Percentiles rank a stretch among this genome's conserved stretches.
phyloP scores from a whole-genome alignment of 1,140 invertebrate species.

The Hormaphis cornu region DNA sequence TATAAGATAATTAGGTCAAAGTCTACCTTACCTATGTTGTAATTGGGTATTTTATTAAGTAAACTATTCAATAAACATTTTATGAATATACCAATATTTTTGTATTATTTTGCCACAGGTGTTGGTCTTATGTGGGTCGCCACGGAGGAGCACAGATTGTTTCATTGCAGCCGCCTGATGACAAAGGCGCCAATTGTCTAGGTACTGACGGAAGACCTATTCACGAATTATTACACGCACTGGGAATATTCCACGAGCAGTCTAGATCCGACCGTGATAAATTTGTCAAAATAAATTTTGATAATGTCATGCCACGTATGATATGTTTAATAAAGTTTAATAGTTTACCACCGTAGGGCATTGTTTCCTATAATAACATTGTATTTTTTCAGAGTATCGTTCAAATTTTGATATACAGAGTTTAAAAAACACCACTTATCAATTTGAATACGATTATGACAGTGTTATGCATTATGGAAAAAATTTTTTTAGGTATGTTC shows the following conservation, averaged over 20 bases:
- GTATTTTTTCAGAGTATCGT: constrained; percentile 46
- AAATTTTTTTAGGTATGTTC: constrained; percentile 48
- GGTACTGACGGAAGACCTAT: constrained; percentile 52
- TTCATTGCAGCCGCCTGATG: constrained; percentile 54
- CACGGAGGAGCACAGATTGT: constrained; percentile 57
- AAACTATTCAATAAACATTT: too few species aligned
- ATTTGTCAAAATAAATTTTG: constrained; percentile 49
- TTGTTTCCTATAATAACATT: constrained; percentile 1
- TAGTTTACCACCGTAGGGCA: background rate
- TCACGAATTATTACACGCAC: constrained; percentile 58
- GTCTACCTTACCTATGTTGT: too few species aligned
- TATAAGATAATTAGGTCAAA: too few species aligned
- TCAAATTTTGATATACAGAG: constrained; percentile 54
- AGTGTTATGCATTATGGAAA: constrained; percentile 66
- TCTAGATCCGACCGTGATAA: constrained; percentile 52
- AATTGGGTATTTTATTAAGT: too few species aligned
- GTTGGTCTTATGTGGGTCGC: constrained; percentile 58
- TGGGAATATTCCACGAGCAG: constrained; percentile 59
- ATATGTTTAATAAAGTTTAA: background rate
- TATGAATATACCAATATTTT: background rate
- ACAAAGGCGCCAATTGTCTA: constrained; percentile 49
- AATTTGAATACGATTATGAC: constrained; percentile 60
- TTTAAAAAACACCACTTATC: constrained; percentile 51
- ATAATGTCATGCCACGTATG: constrained; percentile 50
- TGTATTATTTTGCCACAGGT: constrained; percentile 40